Evolutionary conservation across 2,113 vertebrate genomes (phyloP).

Genomic region (Mirounga angustirostris): DNA sequence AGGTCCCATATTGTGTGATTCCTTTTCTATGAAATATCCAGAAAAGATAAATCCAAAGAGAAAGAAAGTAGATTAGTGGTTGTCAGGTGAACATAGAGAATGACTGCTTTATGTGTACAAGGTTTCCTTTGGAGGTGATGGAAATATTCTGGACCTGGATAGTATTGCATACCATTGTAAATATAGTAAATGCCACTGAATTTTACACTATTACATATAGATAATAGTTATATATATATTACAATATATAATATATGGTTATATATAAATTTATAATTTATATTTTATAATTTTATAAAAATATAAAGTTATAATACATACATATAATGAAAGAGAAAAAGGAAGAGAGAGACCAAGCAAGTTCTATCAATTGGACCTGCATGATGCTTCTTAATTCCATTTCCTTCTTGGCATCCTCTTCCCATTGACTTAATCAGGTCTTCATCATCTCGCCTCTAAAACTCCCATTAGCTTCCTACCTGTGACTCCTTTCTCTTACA

Average conservation of each 20-base stretch:
- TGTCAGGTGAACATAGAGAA: neutral
- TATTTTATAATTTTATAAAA: neutral
- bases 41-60: neutral
- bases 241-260: neutral
- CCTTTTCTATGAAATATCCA: neutral
- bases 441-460: neutral
- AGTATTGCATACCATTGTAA: neutral
- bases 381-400: neutral
- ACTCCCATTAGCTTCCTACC: neutral
- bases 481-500: neutral
- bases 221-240: neutral
- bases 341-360: neutral
- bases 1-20: neutral
- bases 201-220: neutral
- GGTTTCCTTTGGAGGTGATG: neutral
- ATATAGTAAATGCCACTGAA: neutral
- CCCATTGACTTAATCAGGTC: neutral
- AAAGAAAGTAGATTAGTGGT: neutral
- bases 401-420: neutral
- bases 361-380: neutral
- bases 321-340: neutral
- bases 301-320: neutral
- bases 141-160: neutral
- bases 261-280: neutral
- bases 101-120: neutral